Evolutionary conservation across 2,888 invertebrate genomes (phyloP).

Genomic region (Drosophila ezoana): DNA sequence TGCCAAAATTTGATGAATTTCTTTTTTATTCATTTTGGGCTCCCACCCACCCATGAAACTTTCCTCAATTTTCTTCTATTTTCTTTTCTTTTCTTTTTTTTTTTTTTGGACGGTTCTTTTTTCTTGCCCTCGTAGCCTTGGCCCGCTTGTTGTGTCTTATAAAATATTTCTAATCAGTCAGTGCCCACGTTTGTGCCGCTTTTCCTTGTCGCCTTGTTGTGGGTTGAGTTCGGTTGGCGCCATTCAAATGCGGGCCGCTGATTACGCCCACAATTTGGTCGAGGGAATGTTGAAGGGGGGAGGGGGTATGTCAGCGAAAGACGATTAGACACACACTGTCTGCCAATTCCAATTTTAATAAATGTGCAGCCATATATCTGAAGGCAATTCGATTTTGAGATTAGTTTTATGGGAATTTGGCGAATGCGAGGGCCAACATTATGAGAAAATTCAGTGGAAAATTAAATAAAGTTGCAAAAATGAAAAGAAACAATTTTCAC

Average conservation of each 20-base stretch:
- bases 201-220: constrained; percentile 31
- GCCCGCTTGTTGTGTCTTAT: constrained; percentile 70
- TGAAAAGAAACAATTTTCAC: too few species aligned
- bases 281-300: too few species aligned
- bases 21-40: constrained; percentile 74
- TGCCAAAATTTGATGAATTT: constrained; percentile 79
- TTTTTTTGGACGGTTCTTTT: constrained; percentile 32
- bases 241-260: constrained; percentile 66
- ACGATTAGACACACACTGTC: constrained; percentile 11
- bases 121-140: constrained; percentile 21
- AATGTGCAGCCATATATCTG: constrained; percentile 11
- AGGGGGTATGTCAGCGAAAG: neutral
- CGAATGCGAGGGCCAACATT: neutral
- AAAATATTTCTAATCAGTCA: constrained; percentile 77
- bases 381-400: constrained; percentile 1
- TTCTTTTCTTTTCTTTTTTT: constrained; percentile 27
- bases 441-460: too few species aligned
- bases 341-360: neutral
- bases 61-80: constrained; percentile 31
- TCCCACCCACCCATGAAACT: constrained; percentile 24
- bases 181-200: constrained; percentile 54
- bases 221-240: constrained; percentile 24
- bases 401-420: neutral
- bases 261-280: constrained; percentile 41
- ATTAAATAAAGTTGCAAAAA: too few species aligned